These are phyloP conservation scores for Cotesia glomerata DNA, from an alignment of 1,140 invertebrate species.

Conservation along the genomic window DNA sequence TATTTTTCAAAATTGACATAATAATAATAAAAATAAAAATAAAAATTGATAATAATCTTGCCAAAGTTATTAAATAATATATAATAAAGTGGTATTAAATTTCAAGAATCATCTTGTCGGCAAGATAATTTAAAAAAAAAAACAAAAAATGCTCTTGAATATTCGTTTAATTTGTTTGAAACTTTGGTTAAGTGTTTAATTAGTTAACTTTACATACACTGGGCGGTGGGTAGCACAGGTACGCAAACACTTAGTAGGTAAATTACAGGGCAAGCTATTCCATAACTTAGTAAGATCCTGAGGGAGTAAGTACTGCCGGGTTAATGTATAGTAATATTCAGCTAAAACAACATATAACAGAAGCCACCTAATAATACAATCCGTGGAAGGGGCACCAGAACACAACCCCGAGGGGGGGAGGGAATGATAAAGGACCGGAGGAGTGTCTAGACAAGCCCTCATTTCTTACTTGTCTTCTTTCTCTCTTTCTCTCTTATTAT, in stretches of 20 bases:
- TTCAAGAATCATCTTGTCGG: no score
- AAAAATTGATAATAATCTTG: no score
- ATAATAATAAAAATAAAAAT: no score
- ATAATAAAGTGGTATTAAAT: no score
- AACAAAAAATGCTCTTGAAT: constrained; percentile 9
- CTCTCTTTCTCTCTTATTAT: constrained; percentile 2
- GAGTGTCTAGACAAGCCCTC: constrained; percentile 17
- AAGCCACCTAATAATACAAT: constrained; percentile 19
- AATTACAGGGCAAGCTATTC: constrained; percentile 52
- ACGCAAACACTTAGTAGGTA: constrained; percentile 56
- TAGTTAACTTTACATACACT: constrained; percentile 52
- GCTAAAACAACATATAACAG: neutral
- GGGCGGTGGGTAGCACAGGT: constrained; percentile 33
- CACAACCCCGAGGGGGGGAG: neutral
- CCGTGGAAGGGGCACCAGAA: neutral
- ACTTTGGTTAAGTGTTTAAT: constrained; percentile 55
- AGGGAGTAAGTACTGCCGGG: constrained; percentile 36
- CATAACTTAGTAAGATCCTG: constrained; percentile 52
- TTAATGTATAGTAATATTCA: constrained; percentile 40
- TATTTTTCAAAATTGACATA: no score
- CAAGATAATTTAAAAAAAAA: no score
- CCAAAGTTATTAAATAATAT: no score
- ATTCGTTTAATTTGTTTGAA: constrained; percentile 54
- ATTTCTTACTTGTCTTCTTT: constrained; percentile 5
- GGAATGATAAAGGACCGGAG: no score